Percentiles rank a stretch among this genome's conserved stretches.
Evolutionary conservation across 2,888 invertebrate species (phyloP).

Genomic region (Ctena decussata): DNA sequence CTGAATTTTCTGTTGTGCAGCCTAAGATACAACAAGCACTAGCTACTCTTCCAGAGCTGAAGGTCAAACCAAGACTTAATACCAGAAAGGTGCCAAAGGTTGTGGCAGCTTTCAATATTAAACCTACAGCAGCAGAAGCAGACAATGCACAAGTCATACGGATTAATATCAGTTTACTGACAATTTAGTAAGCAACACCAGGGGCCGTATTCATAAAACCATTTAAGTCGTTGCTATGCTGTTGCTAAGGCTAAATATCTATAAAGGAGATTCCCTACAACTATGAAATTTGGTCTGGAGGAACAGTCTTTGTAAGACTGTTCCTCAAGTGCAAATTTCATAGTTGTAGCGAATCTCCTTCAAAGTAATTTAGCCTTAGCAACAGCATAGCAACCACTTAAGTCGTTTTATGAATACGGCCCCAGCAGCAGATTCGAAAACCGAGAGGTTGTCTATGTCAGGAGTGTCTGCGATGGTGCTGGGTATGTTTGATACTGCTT

Average conservation of each 20-base stretch:
- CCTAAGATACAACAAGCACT: constrained; percentile 22
- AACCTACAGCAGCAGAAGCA: neutral
- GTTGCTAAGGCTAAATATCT: too few relatives aligned
- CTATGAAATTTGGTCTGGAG: too few relatives aligned
- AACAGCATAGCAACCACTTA: too few relatives aligned
- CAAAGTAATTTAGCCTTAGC: too few relatives aligned
- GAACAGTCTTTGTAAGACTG: too few relatives aligned
- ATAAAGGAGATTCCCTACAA: too few relatives aligned
- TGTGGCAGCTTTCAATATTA: neutral
- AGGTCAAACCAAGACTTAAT: constrained; percentile 8
- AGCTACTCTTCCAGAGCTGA: neutral
- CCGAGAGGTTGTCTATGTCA: constrained; percentile 14
- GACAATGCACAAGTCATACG: neutral
- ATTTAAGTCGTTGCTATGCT: too few relatives aligned
- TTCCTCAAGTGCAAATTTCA: too few relatives aligned
- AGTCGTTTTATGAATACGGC: too few relatives aligned
- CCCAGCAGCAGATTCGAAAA: neutral
- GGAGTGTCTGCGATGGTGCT: neutral
- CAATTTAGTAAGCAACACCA: constrained; percentile 12
- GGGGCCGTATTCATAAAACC: too few relatives aligned
- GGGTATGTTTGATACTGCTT: too few relatives aligned
- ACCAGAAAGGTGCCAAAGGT: constrained; percentile 2
- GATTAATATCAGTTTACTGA: constrained; percentile 16
- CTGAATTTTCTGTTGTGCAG: constrained; percentile 20
- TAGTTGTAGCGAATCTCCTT: too few relatives aligned